Evolutionary conservation across 2,888 invertebrate species (phyloP).

Genomic region (Epistrophe grossulariae): DNA sequence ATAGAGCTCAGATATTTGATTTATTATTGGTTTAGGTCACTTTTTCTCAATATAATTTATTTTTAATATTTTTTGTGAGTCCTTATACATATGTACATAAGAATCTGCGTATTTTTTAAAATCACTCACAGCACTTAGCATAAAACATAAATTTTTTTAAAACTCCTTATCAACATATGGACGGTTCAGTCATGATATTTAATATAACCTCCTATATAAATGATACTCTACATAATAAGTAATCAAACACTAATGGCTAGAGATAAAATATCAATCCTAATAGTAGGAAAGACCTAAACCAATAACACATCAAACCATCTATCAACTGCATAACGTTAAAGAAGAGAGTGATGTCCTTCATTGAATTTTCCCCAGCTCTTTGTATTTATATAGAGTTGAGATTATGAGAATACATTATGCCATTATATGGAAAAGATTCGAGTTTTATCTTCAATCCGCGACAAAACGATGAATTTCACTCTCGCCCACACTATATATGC

Average conservation of each 20-base stretch:
- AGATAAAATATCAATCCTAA: slow-evolving; percentile 3
- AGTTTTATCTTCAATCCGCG: slow-evolving; percentile 71
- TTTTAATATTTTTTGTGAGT: too few species aligned
- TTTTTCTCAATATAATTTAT: too few species aligned
- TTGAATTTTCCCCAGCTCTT: slow-evolving; percentile 24
- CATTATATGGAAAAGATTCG: slow-evolving; percentile 59
- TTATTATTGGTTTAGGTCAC: too few species aligned
- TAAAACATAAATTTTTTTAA: not conserved
- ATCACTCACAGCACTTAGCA: not conserved
- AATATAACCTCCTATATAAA: not conserved
- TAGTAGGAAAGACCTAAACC: not conserved
- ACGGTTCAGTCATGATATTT: not conserved
- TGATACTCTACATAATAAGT: not conserved
- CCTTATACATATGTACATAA: too few species aligned
- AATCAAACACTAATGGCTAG: slow-evolving; percentile 8
- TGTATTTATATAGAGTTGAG: slow-evolving; percentile 20
- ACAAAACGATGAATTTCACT: slow-evolving; percentile 59
- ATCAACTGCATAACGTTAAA: not conserved
- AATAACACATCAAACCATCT: not conserved
- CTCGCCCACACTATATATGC: slow-evolving; percentile 9
- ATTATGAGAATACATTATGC: slow-evolving; percentile 65
- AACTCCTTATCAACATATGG: slow-evolving; percentile 3
- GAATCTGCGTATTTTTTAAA: not conserved
- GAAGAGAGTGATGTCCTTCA: not conserved
- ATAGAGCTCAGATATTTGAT: too few species aligned